Conservation (phyloP, 2,113 vertebrate genomes). For the Ammodytes marinus region DNA sequence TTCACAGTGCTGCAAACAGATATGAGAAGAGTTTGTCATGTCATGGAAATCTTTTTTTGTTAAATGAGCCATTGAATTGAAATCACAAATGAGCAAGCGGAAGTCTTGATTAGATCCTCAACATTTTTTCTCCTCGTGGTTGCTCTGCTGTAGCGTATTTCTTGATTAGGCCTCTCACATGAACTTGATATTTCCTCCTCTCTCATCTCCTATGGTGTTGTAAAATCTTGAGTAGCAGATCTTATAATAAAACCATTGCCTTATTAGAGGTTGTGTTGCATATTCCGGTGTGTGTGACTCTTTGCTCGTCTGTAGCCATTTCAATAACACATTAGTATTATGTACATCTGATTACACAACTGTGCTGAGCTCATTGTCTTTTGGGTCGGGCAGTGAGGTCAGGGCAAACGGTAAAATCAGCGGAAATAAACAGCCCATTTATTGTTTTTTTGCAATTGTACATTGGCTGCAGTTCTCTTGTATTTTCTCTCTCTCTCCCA, state of each 20-base stretch:
- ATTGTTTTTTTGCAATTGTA: conserved; percentile 30
- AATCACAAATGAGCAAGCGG: conserved; percentile 46
- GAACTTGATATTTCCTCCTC: not conserved
- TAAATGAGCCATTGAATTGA: conserved; percentile 62
- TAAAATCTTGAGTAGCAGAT: not conserved
- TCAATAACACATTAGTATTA: conserved; percentile 20
- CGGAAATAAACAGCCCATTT: conserved; percentile 64
- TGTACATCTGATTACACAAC: conserved; percentile 60
- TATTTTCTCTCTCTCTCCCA: conserved; percentile 38
- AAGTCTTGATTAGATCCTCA: conserved; percentile 53
- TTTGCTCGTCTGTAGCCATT: conserved; percentile 7
- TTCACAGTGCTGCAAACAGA: conserved; percentile 40
- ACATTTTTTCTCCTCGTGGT: conserved; percentile 2
- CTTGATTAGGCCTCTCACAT: conserved; percentile 23
- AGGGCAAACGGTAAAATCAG: conserved; percentile 58
- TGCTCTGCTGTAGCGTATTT: conserved; percentile 14
- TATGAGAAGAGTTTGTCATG: conserved; percentile 43
- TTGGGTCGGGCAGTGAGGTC: conserved; percentile 29
- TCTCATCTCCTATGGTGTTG: not conserved
- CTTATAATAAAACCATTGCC: not conserved
- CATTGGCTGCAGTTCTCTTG: conserved; percentile 21
- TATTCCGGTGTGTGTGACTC: not conserved
- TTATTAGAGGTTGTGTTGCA: not conserved
- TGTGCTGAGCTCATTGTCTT: conserved; percentile 46
- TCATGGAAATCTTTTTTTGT: conserved; percentile 42